phyloP scores from a whole-genome alignment of 2,888 invertebrate species.

The Nasonovia ribisnigri region DNA sequence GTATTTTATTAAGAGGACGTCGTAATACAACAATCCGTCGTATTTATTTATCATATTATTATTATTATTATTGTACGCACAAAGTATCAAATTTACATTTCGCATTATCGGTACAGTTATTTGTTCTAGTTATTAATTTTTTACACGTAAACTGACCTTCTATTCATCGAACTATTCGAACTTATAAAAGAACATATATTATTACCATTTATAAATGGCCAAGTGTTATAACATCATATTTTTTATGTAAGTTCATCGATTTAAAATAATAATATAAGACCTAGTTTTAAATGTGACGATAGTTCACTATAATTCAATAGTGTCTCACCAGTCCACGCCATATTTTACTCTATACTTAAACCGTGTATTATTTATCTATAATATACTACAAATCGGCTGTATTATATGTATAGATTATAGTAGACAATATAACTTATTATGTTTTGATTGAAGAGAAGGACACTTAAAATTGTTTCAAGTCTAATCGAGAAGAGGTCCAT shows the following conservation, averaged over 20 bases:
- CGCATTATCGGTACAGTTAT: neutral
- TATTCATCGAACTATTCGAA: neutral
- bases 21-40: conserved; percentile 10
- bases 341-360: neutral
- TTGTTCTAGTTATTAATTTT: conserved; percentile 16
- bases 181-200: neutral
- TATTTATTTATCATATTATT: conserved; percentile 8
- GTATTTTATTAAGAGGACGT: conserved; percentile 15
- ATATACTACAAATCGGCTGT: neutral
- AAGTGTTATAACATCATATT: neutral
- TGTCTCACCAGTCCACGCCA: too few relatives aligned
- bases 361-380: neutral
- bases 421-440: neutral
- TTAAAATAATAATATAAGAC: neutral
- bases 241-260: neutral
- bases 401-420: neutral
- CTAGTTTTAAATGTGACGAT: neutral
- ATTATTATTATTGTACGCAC: neutral
- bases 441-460: neutral
- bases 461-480: neutral
- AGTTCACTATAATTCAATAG: neutral
- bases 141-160: neutral
- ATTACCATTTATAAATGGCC: neutral
- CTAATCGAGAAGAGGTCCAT: neutral
- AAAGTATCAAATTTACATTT: neutral